These are phyloP conservation scores for Pseudorhiza aurosa DNA, from an alignment of 30 jellyfish, hydroid and myxozoan genomes.

Conservation along the genomic window DNA sequence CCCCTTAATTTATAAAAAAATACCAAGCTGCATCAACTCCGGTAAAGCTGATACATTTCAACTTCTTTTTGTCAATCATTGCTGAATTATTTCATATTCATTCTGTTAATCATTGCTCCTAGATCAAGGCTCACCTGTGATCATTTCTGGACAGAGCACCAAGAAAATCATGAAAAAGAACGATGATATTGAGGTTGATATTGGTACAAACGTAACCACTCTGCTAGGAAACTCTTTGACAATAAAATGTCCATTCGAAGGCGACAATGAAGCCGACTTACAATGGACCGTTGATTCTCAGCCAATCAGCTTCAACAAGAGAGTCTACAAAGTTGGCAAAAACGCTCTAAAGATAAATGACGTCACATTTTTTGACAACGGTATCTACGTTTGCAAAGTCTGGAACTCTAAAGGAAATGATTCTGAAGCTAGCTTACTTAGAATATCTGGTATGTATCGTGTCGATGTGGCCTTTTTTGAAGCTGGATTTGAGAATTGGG, in stretches of 20 bases:
- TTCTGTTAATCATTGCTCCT: too few species aligned
- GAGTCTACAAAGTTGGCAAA: conserved; percentile 20
- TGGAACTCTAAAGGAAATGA: conserved; percentile 77
- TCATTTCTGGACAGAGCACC: conserved; percentile 56
- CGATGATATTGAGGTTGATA: conserved; percentile 36
- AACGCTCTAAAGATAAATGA: conserved; percentile 61
- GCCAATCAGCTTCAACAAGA: conserved; percentile 57
- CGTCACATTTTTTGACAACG: conserved; percentile 80
- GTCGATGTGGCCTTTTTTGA: not conserved
- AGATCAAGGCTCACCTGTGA: conserved; percentile 89
- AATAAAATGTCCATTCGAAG: conserved; percentile 81
- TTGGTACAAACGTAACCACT: conserved; percentile 89
- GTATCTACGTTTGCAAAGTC: conserved; percentile 79
- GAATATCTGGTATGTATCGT: conserved; percentile 64
- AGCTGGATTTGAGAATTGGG: too few species aligned
- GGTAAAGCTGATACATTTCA: too few species aligned
- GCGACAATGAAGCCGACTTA: conserved; percentile 41
- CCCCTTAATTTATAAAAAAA: too few species aligned
- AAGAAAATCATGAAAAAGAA: conserved; percentile 21
- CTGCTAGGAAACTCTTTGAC: conserved; percentile 71
- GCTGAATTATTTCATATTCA: too few species aligned
- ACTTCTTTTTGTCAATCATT: too few species aligned
- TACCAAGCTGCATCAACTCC: too few species aligned
- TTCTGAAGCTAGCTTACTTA: conserved; percentile 50
- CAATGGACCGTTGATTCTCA: conserved; percentile 83